phyloP scores from a whole-genome alignment of 2,888 invertebrate genomes.

The Dinocampus coccinellae region DNA sequence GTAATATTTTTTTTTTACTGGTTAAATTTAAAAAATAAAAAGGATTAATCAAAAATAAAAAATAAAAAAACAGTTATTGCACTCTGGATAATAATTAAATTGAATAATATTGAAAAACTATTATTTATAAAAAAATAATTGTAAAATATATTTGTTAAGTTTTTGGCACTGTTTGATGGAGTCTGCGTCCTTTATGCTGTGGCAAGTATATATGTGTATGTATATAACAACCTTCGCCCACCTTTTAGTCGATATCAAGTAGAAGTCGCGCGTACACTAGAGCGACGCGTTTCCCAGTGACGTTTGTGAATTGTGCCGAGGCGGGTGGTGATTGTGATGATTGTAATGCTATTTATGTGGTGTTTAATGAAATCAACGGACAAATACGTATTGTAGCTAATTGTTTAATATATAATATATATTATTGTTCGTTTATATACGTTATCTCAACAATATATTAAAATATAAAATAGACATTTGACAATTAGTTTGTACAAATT shows the following conservation, averaged over 20 bases:
- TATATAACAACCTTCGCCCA: constrained; percentile 38
- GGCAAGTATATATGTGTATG: constrained; percentile 14
- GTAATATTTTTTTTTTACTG: no score
- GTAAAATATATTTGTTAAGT: background rate
- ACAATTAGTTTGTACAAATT: no score
- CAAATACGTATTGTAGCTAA: background rate
- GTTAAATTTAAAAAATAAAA: no score
- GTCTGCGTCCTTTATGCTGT: constrained; percentile 25
- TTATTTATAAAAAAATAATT: background rate
- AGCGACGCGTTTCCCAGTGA: constrained; percentile 43
- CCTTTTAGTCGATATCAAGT: constrained; percentile 64
- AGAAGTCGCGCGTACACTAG: constrained; percentile 38
- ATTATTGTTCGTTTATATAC: background rate
- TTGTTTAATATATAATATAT: no score
- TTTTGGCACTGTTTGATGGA: background rate
- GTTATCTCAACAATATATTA: background rate
- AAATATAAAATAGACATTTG: no score
- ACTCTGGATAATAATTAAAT: no score
- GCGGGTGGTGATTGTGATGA: constrained; percentile 32
- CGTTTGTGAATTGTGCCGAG: constrained; percentile 46
- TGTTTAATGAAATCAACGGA: background rate
- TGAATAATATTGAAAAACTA: no score
- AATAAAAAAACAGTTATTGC: no score
- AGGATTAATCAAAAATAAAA: background rate
- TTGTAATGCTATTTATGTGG: background rate